Evolutionary conservation across 2,888 invertebrate genomes (phyloP).

Genomic region (Caenorhabditis sulstoni): DNA sequence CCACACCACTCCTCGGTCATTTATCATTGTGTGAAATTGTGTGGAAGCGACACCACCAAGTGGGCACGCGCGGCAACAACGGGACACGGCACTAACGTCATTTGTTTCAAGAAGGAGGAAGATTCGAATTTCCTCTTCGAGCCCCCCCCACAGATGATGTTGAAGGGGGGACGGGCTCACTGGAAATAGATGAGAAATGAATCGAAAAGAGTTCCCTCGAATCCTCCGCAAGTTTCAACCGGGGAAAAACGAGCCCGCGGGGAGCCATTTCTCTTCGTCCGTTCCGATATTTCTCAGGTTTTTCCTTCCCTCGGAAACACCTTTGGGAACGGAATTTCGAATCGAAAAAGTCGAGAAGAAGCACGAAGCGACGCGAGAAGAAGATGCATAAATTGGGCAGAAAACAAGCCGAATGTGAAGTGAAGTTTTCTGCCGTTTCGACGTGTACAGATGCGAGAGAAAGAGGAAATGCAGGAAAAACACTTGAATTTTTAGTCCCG

Average conservation of each 20-base stretch:
- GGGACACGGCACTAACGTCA: no score
- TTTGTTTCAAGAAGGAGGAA: background rate
- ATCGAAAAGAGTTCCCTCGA: background rate
- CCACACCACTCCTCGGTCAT: conserved; percentile 23
- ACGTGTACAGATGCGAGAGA: background rate
- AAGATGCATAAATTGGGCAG: no score
- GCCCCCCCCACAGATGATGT: no score
- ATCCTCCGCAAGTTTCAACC: background rate
- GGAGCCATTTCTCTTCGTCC: background rate
- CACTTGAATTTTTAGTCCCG: conserved; percentile 11
- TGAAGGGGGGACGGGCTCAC: no score
- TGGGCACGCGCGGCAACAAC: no score
- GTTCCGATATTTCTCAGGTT: background rate
- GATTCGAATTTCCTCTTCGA: conserved; percentile 21
- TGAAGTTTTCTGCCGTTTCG: background rate
- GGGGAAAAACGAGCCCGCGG: background rate
- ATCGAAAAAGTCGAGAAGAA: no score
- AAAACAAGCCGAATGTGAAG: no score
- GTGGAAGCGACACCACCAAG: conserved; percentile 21
- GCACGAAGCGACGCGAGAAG: no score
- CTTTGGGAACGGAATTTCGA: conserved; percentile 33
- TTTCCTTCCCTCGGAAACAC: conserved; percentile 9
- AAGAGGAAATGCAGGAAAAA: conserved; percentile 28
- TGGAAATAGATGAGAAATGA: no score
- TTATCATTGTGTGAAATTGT: conserved; percentile 17